These are phyloP conservation scores for Drosophila testacea DNA, from an alignment of 2,888 invertebrate species.

Conservation along the genomic window DNA sequence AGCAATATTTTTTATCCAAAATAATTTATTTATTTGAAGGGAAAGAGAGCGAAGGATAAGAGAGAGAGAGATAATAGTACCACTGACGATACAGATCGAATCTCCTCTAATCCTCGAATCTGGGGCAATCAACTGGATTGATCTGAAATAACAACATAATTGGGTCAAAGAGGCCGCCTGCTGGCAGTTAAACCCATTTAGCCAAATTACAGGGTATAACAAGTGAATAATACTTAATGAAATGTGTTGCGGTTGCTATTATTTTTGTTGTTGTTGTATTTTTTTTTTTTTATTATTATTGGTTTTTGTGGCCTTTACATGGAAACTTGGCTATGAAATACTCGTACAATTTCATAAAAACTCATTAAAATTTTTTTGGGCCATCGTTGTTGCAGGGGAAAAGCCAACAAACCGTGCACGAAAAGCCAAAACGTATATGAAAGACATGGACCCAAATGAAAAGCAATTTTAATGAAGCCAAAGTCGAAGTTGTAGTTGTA, in stretches of 20 bases:
- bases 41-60: too few species aligned
- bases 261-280: not conserved
- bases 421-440: conserved; percentile 43
- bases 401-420: conserved; percentile 59
- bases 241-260: conserved; percentile 56
- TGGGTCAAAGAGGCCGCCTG: conserved; percentile 8
- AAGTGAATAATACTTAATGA: conserved; percentile 47
- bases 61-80: not conserved
- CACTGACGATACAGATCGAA: not conserved
- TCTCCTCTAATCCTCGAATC: not conserved
- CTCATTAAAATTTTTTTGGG: conserved; percentile 70
- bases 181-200: conserved; percentile 2
- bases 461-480: conserved; percentile 77
- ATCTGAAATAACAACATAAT: not conserved
- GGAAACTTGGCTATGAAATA: conserved; percentile 53
- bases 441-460: conserved; percentile 68
- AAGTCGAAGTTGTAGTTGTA: conserved; percentile 54
- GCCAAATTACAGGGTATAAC: conserved; percentile 15
- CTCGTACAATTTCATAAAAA: conserved; percentile 72
- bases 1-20: too few species aligned
- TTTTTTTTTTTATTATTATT: conserved; percentile 15
- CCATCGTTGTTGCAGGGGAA: conserved; percentile 25
- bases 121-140: not conserved
- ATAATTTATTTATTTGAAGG: too few species aligned
- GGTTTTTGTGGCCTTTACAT: conserved; percentile 53